These are phyloP conservation scores for Acromyrmex echinatior DNA, from an alignment of 1,140 invertebrate species.

Conservation along the genomic window DNA sequence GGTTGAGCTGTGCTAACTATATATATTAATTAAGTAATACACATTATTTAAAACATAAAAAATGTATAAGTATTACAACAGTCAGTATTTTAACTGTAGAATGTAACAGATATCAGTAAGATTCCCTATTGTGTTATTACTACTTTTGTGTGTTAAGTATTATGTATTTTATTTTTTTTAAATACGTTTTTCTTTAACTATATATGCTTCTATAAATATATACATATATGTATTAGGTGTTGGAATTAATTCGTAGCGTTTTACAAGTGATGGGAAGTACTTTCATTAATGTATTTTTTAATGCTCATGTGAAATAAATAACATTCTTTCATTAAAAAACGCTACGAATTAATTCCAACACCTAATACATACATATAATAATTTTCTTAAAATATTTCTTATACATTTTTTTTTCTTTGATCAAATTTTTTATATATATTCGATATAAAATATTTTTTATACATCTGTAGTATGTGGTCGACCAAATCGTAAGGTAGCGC, in stretches of 20 bases:
- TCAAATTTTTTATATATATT: neutral
- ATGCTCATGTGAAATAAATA: too few relatives aligned
- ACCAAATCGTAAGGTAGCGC: conserved; percentile 80
- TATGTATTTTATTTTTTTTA: neutral
- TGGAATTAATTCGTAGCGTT: too few relatives aligned
- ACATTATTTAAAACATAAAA: neutral
- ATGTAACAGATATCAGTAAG: neutral
- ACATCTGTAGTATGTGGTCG: conserved; percentile 80
- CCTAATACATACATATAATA: too few relatives aligned
- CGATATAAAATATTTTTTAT: conserved; percentile 38
- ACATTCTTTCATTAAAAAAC: too few relatives aligned
- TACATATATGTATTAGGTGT: too few relatives aligned
- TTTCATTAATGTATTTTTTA: too few relatives aligned
- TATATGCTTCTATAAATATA: too few relatives aligned
- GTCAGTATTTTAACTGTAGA: neutral
- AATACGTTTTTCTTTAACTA: neutral
- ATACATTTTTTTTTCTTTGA: neutral
- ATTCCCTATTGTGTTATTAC: neutral
- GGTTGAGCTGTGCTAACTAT: neutral
- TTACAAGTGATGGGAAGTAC: too few relatives aligned
- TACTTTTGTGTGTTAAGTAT: neutral
- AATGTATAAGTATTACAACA: neutral
- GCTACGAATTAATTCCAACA: too few relatives aligned
- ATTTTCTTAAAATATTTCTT: neutral
- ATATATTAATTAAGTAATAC: neutral